Percentiles rank a stretch among this genome's conserved stretches.
These are phyloP conservation scores for Columba janthina DNA, from an alignment of 2,113 vertebrate genomes.

Conservation along the genomic window DNA sequence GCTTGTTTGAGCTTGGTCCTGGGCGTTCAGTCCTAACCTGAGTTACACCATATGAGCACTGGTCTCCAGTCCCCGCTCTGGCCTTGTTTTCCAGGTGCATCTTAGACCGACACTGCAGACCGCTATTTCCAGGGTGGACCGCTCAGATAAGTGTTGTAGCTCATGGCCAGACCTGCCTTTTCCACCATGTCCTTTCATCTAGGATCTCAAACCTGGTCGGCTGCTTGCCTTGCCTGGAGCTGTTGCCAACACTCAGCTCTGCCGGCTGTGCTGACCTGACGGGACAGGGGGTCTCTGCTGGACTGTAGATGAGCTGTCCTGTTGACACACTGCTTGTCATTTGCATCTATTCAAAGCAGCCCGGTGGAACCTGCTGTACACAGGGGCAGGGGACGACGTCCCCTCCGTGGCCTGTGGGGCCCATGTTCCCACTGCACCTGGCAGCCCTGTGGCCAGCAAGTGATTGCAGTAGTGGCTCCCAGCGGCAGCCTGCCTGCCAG, in stretches of 20 bases:
- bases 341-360: neutral
- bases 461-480: neutral
- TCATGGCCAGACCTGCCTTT: neutral
- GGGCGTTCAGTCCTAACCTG: neutral
- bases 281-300: neutral
- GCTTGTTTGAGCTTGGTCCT: neutral
- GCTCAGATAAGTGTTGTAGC: neutral
- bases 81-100: neutral
- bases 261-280: neutral
- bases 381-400: neutral
- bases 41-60: neutral
- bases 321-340: neutral
- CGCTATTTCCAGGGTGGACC: neutral
- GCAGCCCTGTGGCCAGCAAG: neutral
- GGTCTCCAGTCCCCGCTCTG: neutral
- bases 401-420: neutral
- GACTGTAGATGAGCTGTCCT: neutral
- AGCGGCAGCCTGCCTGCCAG: neutral
- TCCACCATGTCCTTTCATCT: neutral
- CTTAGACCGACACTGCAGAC: neutral
- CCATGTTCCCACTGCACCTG: neutral
- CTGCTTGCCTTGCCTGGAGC: neutral
- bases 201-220: neutral
- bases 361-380: neutral
- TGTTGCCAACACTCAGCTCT: neutral